Evolutionary conservation across 1,140 invertebrate species (phyloP).

Genomic region (Danaus plexippus): DNA sequence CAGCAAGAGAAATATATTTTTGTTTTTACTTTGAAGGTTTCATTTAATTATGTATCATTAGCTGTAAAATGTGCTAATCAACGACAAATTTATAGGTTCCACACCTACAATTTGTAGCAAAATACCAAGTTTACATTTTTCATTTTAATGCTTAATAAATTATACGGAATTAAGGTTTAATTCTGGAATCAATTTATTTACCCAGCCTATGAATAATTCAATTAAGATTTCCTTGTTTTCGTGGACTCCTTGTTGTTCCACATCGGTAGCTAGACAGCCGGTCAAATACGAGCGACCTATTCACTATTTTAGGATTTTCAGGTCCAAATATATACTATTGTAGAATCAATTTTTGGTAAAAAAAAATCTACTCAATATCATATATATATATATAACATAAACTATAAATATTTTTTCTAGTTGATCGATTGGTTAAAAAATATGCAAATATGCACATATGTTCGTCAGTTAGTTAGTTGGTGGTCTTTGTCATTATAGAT

Average conservation of each 20-base stretch:
- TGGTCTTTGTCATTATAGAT: slow-evolving; percentile 28
- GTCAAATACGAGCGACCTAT: slow-evolving; percentile 9
- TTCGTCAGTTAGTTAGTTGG: not conserved
- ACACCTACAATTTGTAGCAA: no score
- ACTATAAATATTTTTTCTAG: no score
- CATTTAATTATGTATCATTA: no score
- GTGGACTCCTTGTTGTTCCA: slow-evolving; percentile 16
- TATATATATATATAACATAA: not conserved
- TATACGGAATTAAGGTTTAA: slow-evolving; percentile 30
- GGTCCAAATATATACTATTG: slow-evolving; percentile 1
- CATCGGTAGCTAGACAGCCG: slow-evolving; percentile 13
- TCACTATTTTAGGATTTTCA: slow-evolving; percentile 11
- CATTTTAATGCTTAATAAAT: slow-evolving; percentile 11
- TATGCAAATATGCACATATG: no score
- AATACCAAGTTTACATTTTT: no score
- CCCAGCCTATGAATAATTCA: slow-evolving; percentile 43
- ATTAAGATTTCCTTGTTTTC: slow-evolving; percentile 36
- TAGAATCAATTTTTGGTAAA: not conserved
- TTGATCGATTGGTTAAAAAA: no score
- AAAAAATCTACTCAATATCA: not conserved
- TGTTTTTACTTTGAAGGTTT: no score
- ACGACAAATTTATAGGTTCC: no score
- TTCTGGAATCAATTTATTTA: slow-evolving; percentile 43
- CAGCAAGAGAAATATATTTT: no score
- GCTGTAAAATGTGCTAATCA: no score